A percentile compares a stretch with the other conserved stretches of the same genome.
Evolutionary conservation across 2,113 vertebrate species (phyloP).

Genomic region (Rhinogobius similis): DNA sequence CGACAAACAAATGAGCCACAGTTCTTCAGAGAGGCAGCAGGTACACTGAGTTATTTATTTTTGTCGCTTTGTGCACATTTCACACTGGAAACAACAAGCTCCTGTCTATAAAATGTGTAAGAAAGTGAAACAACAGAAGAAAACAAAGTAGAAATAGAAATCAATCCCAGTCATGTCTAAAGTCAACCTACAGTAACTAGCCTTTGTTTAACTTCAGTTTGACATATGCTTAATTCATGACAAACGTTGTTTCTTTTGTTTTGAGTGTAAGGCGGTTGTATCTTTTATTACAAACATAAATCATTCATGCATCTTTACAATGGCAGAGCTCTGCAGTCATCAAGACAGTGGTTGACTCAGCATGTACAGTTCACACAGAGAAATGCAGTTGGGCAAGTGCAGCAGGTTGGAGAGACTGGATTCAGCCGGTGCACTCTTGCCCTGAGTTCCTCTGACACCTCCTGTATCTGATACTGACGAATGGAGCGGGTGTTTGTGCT

Average conservation of each 20-base stretch:
- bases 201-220: too few species aligned
- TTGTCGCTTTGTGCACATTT: not conserved
- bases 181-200: too few species aligned
- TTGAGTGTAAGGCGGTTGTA: not conserved
- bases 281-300: not conserved
- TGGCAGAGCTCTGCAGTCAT: not conserved
- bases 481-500: not conserved
- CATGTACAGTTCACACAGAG: not conserved
- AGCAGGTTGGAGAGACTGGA: conserved; percentile 21
- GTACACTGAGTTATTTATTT: not conserved
- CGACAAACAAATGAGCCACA: not conserved
- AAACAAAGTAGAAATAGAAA: too few species aligned
- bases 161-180: too few species aligned
- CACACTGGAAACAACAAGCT: not conserved
- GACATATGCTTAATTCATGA: too few species aligned
- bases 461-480: not conserved
- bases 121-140: not conserved
- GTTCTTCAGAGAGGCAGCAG: not conserved
- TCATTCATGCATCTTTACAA: not conserved
- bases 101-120: not conserved
- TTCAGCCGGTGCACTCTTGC: conserved; percentile 2
- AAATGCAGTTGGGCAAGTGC: conserved; percentile 41
- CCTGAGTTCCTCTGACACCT: conserved; percentile 11
- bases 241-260: not conserved
- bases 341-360: conserved; percentile 1